Evolutionary conservation across 2,888 invertebrate species (phyloP), one percentile per base, ranked within the genome.

Genomic region (Teinopalpus imperialis): DNA sequence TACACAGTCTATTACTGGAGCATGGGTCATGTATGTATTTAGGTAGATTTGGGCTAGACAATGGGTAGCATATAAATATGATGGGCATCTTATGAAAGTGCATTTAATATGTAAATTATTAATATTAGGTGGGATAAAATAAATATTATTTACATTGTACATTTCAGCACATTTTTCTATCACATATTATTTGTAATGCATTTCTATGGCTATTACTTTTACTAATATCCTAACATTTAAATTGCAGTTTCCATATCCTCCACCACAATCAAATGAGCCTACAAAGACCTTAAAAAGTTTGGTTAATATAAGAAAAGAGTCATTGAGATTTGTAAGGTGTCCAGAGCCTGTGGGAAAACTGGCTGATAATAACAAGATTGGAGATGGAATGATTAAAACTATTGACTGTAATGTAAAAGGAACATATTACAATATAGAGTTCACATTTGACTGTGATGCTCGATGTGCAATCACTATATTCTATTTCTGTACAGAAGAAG

Each of bases 261-360:
- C 97, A 3, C 98, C 98, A 12, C 96, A 97, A 75, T 95, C 98
- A 6, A 97, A 97, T 74, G 99, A 99, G 72, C 98, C 99, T 18
- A 98, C 98, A 7, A 98, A 98, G 85, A 98, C 98, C 0, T 78
- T 99, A 26, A 98, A 98, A 81, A 96, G 98, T 74, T 88, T 99
- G 42, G 95, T 99, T 0, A 98, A 99, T 75, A 98, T 99, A 50
- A 91, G 99, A 32, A 98, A 98, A 73, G 99, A 99, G 81, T 98
- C 99, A 0, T 89, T 99, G 26, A 91, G 97, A 51, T 95, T 99
- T 79, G 94, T 98, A 12, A 92, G 95, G 30, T 92, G 92, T 37
- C 91, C 93, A 0, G 92, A 92, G 53, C 92, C 92, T 36, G 89
- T 90, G 35, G 90, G 90, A 0, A 93, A 93, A 61, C 75, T 91